Base-by-base conservation (phyloP, 2,797 vertebrate genomes). In the Megaceryle alcyon region DNA sequence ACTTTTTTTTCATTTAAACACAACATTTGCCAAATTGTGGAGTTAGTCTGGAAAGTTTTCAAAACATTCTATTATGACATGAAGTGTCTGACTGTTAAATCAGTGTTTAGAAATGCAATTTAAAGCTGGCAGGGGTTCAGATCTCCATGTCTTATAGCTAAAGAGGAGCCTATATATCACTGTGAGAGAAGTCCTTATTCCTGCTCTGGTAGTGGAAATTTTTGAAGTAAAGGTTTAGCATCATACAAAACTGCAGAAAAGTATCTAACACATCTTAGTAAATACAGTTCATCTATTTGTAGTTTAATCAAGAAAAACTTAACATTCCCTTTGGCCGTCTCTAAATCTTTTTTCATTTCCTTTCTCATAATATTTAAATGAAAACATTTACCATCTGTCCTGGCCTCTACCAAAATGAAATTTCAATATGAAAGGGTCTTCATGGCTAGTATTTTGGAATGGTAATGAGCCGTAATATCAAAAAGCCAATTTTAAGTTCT, bases 61-160 rank as follows among this genome's bases (percentile, higher is more conserved):
- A 57, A 53, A 94, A 88, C 70, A 59, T 90, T 96, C 70, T 97
- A 94, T 97, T 98, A 95, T 97, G 97, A 97, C 97, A 96, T 46
- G 83, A 71, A 71, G 63, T 93, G 90, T 97, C 95, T 56, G 31
- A 48, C 77, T 95, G 65, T 94, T 97, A 96, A 96, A 96, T 94
- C 96, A 97, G 94, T 98, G 95, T 98, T 98, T 98, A 97, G 95
- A 98, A 96, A 94, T 63, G 54, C 76, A 97, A 93, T 97, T 97
- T 96, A 96, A 89, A 97, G 88, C 95, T 97, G 97, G 94, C 95
- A 94, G 75, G 49, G 82, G 88, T 95, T 97, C 96, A 96, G 79
- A 90, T 89, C 88, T 82, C 85, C 37, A 49, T 95, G 95, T 97
- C 97, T 97, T 88, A 95, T 57, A 95, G 92, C 96, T 91, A 93